Evolutionary conservation across 2,888 invertebrate species (phyloP).

Genomic region (Asteroscopus sphinx): DNA sequence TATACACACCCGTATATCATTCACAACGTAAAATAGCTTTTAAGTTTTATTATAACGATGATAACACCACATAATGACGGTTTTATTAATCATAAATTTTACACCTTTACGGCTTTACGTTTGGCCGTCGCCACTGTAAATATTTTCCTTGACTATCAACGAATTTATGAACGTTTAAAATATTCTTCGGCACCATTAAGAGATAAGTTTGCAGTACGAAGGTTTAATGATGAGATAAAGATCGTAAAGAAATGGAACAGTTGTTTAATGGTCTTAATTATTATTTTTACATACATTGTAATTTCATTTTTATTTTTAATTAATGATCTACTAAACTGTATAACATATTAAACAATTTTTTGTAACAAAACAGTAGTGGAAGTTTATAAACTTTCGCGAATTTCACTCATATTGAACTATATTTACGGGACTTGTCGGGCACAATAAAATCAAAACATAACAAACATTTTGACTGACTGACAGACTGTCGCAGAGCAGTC

Average conservation of each 20-base stretch:
- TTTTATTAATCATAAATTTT: constrained; percentile 74
- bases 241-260: neutral
- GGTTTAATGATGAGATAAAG: constrained; percentile 34
- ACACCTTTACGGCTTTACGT: constrained; percentile 71
- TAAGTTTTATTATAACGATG: constrained; percentile 56
- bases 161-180: constrained; percentile 67
- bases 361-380: too few relatives aligned
- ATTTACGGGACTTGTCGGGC: too few relatives aligned
- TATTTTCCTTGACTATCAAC: constrained; percentile 67
- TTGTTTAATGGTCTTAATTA: neutral
- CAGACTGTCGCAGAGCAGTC: too few relatives aligned
- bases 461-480: too few relatives aligned
- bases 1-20: constrained; percentile 27
- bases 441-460: too few relatives aligned
- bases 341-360: too few relatives aligned
- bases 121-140: constrained; percentile 60
- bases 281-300: neutral
- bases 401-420: too few relatives aligned
- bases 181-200: constrained; percentile 50
- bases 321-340: too few relatives aligned
- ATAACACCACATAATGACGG: constrained; percentile 57
- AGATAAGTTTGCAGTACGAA: too few relatives aligned
- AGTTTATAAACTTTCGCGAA: too few relatives aligned
- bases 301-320: too few relatives aligned
- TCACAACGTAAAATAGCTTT: constrained; percentile 54